Conservation (phyloP, 2,888 invertebrate species). For the Ethmia dodecea region DNA sequence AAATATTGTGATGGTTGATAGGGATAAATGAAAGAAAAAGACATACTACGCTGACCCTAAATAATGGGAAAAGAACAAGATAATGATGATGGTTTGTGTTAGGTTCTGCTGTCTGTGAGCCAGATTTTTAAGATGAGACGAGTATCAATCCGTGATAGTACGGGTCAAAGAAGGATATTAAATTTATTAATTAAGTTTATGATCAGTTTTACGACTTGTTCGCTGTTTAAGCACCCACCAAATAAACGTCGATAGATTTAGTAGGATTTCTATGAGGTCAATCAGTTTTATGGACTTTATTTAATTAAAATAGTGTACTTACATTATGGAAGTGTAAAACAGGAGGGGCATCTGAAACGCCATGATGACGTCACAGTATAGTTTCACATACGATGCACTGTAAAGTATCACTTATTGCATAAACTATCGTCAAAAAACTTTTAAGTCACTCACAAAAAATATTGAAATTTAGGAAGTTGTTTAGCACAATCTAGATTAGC, state of each 20-base stretch:
- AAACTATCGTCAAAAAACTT: slow-evolving; percentile 24
- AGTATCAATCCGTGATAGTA: slow-evolving; percentile 18
- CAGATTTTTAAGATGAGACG: slow-evolving; percentile 13
- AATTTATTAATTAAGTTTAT: not conserved
- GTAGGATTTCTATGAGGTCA: too few relatives aligned
- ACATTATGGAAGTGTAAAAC: slow-evolving; percentile 52
- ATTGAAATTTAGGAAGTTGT: too few relatives aligned
- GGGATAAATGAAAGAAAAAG: too few relatives aligned
- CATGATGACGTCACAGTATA: slow-evolving; percentile 36
- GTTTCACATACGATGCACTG: slow-evolving; percentile 38
- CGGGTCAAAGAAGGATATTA: too few relatives aligned
- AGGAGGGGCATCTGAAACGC: slow-evolving; percentile 41
- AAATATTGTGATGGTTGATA: too few relatives aligned
- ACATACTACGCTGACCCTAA: too few relatives aligned
- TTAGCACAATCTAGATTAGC: too few relatives aligned
- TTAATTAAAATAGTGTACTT: slow-evolving; percentile 32
- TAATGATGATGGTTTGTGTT: too few relatives aligned
- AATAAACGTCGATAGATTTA: too few relatives aligned
- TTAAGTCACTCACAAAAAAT: too few relatives aligned
- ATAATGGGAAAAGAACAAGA: too few relatives aligned
- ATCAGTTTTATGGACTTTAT: not conserved
- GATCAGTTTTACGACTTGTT: slow-evolving; percentile 6
- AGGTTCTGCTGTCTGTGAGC: too few relatives aligned
- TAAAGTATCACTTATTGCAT: slow-evolving; percentile 38
- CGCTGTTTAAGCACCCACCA: slow-evolving; percentile 5